A percentile compares a stretch with the other conserved stretches of the same genome.
phyloP scores from a whole-genome alignment of 2,888 invertebrate species.

The Chaetogeoica ovagalla region DNA sequence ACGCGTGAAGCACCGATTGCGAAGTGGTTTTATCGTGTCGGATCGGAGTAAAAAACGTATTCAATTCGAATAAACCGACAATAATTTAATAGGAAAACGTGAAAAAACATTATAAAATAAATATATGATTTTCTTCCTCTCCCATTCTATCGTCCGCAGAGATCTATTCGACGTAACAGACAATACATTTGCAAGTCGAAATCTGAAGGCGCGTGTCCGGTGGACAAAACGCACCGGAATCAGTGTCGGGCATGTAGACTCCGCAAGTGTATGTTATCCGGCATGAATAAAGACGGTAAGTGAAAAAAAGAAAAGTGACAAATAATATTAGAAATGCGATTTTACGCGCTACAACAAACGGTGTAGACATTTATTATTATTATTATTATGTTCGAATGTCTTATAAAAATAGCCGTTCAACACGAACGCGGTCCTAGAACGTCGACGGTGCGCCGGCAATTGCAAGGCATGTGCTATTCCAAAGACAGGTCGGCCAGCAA shows the following conservation, averaged over 20 bases:
- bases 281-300: slow-evolving; percentile 95
- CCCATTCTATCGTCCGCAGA: slow-evolving; percentile 61
- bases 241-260: slow-evolving; percentile 94
- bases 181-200: slow-evolving; percentile 95
- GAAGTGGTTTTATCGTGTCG: too few relatives aligned
- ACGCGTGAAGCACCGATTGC: too few relatives aligned
- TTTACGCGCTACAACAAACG: too few relatives aligned
- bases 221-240: slow-evolving; percentile 95
- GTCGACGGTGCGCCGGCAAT: slow-evolving; percentile 90
- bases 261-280: slow-evolving; percentile 84
- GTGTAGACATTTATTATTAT: too few relatives aligned
- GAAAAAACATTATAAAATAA: too few relatives aligned
- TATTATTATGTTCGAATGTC: too few relatives aligned
- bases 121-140: too few relatives aligned
- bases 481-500: slow-evolving; percentile 55
- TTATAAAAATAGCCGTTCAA: slow-evolving; percentile 77
- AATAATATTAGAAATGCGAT: too few relatives aligned
- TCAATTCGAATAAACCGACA: too few relatives aligned
- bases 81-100: too few relatives aligned
- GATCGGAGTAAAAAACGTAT: too few relatives aligned
- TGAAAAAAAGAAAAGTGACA: slow-evolving; percentile 7
- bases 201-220: slow-evolving; percentile 79
- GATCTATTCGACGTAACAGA: slow-evolving; percentile 93
- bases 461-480: slow-evolving; percentile 67
- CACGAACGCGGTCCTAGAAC: slow-evolving; percentile 97